Conservation (phyloP, 2,888 invertebrate species). For the Drosophila niveifrons region DNA sequence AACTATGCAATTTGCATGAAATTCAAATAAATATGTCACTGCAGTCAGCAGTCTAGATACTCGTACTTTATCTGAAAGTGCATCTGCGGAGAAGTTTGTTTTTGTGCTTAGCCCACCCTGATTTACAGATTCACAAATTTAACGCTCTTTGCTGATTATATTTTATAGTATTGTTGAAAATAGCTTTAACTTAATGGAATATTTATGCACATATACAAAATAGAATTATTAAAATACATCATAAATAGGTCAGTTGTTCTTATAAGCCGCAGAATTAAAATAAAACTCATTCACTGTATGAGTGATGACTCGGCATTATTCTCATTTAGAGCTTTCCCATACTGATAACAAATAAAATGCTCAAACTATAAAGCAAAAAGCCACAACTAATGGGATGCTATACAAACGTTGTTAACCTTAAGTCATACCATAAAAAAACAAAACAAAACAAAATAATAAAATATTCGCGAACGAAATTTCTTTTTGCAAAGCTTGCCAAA, state of each 20-base stretch:
- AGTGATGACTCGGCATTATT: neutral
- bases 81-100: constrained; percentile 37
- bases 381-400: neutral
- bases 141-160: no score
- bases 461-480: constrained; percentile 12
- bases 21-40: constrained; percentile 84
- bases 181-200: no score
- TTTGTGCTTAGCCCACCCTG: constrained; percentile 22
- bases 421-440: neutral
- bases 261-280: neutral
- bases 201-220: no score
- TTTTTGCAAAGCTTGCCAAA: neutral
- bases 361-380: neutral
- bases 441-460: constrained; percentile 2
- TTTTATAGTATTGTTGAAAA: no score
- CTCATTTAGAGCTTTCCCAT: neutral
- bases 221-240: no score
- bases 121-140: no score
- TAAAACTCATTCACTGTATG: neutral
- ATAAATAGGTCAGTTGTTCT: neutral
- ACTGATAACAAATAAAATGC: neutral
- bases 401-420: constrained; percentile 2
- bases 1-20: constrained; percentile 82
- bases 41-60: constrained; percentile 54
- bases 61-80: constrained; percentile 39